Evolutionary conservation across 2,888 invertebrate species (phyloP), one percentile per base, ranked within the genome.

Genomic region (Euplagia quadripunctaria): DNA sequence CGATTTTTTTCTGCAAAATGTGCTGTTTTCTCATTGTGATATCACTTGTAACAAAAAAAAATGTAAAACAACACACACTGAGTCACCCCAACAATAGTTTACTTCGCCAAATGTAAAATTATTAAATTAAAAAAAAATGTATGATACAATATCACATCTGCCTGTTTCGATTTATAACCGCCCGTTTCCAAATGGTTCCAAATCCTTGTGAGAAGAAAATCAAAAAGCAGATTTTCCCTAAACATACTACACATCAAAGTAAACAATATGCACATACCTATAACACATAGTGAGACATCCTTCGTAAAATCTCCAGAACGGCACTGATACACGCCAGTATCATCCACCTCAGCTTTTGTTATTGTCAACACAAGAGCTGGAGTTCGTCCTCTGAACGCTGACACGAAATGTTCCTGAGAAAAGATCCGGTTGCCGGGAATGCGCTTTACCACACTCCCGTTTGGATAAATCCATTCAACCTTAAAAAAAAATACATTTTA

Each of bases 381-480:
- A 0, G 84, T 75, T 4, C 89, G 83, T 2, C 87, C 84, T 41
- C 88, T 86, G 1, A 82, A 77, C 5, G 83, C 75, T 14, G 86
- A 84, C 3, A 90, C 84, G 43, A 89, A 86, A 68, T 91, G 90
- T 64, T 93, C 92, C 67, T 93, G 91, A 0, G 89, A 86, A 73
- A 88, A 93, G 4, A 94, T 84, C 12, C 93, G 87, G 42, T 82
- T 88, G 0, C 86, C 84, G 0, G 87, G 82, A 0, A 84, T 75
- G 0, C 88, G 87, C 43, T 88, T 86, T 4, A 95, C 86, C 0
- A 81, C 74, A 0, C 88, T 82, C 0, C 91, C 93, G 0, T 81
- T 84, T 9, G 92, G 92, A 72, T 92, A 89, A 61, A 89, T 20
- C 95, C 95, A 95, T 82, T 93, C 91, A 52, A 94, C 84, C 94